Percentiles rank a stretch among this genome's conserved stretches.
These are phyloP conservation scores for Rhodinocichla rosea DNA, from an alignment of 2,113 vertebrate genomes.

Conservation along the genomic window DNA sequence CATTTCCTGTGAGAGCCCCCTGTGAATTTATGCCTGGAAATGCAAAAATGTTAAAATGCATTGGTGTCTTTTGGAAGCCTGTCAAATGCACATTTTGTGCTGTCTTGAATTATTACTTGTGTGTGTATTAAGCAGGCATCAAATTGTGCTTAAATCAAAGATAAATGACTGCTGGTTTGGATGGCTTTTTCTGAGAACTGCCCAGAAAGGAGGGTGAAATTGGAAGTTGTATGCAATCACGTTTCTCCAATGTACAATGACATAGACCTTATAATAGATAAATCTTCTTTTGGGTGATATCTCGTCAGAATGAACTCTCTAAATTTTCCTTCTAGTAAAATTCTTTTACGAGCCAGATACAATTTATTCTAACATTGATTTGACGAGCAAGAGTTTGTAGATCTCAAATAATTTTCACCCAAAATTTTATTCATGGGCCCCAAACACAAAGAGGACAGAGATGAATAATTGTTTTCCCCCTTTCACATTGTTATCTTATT, in stretches of 20 bases:
- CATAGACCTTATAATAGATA: background rate
- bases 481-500: background rate
- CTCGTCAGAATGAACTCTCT: background rate
- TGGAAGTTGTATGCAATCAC: background rate
- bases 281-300: background rate
- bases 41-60: background rate
- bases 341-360: background rate
- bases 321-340: slow-evolving; percentile 2
- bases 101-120: slow-evolving; percentile 19
- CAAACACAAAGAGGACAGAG: background rate
- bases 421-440: background rate
- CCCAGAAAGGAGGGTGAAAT: background rate
- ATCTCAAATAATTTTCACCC: background rate
- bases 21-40: background rate
- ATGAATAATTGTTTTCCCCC: background rate
- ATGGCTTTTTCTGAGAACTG: slow-evolving; percentile 7
- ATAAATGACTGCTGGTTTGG: background rate
- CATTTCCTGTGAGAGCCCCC: background rate
- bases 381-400: background rate
- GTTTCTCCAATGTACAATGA: background rate
- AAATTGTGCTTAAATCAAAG: slow-evolving; percentile 44
- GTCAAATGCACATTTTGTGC: background rate
- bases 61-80: slow-evolving; percentile 15
- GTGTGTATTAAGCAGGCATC: slow-evolving; percentile 26
- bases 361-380: background rate